Conservation (phyloP, 2,113 vertebrate species). For the Odocoileus hemionus region DNA sequence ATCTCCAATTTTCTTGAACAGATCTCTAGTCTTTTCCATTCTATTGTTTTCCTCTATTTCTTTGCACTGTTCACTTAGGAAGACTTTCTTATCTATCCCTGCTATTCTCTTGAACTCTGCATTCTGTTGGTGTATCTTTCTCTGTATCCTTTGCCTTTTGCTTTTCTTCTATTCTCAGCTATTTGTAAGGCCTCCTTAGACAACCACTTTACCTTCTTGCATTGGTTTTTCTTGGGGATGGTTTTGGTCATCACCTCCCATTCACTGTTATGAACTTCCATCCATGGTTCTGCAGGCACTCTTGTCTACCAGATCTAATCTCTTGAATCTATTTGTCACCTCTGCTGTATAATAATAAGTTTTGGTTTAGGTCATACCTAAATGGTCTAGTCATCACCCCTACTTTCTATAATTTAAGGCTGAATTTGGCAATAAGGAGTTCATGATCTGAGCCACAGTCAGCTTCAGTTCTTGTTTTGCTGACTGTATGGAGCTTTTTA, state of each 20-base stretch:
- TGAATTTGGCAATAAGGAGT: background rate
- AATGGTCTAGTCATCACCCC: background rate
- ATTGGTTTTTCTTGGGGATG: background rate
- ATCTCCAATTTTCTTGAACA: background rate
- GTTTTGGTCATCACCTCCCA: background rate
- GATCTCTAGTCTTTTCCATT: background rate
- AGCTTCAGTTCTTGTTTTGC: background rate
- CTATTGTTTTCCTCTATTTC: background rate
- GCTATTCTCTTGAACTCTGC: background rate
- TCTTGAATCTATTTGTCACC: background rate
- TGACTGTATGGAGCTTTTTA: background rate
- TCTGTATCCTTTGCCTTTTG: background rate
- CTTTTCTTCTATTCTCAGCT: background rate
- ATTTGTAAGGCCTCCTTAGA: background rate
- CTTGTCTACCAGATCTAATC: background rate
- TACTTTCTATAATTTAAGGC: background rate
- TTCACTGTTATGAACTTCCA: background rate
- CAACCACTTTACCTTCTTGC: background rate
- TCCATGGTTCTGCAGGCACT: background rate
- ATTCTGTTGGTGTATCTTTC: background rate
- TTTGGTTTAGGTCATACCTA: background rate
- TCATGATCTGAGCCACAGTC: background rate
- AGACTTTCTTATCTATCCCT: background rate
- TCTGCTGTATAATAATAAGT: background rate
- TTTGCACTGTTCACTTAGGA: background rate